These are phyloP conservation scores for Calycopis cecrops DNA, from an alignment of 1,140 invertebrate species.

Conservation along the genomic window DNA sequence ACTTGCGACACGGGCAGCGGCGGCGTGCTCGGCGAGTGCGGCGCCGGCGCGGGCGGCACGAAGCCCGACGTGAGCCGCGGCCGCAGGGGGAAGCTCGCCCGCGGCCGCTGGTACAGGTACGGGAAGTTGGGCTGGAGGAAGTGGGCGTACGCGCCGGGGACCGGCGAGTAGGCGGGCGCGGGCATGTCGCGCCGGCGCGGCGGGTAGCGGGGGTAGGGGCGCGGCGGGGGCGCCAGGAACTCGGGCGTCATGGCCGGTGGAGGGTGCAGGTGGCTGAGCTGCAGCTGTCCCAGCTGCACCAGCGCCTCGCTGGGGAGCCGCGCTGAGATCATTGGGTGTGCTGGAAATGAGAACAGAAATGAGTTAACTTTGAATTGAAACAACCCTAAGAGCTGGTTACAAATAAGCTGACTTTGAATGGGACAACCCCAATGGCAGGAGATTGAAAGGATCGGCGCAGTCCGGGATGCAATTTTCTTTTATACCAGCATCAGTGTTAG, in stretches of 20 bases:
- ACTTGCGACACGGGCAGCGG: slow-evolving; percentile 46
- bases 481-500: neutral
- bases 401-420: neutral
- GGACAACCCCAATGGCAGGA: neutral
- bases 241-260: slow-evolving; percentile 64
- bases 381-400: too few relatives aligned
- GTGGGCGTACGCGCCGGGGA: slow-evolving; percentile 49
- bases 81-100: slow-evolving; percentile 46
- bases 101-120: slow-evolving; percentile 49
- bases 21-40: slow-evolving; percentile 45
- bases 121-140: slow-evolving; percentile 54
- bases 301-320: slow-evolving; percentile 72
- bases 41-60: slow-evolving; percentile 54
- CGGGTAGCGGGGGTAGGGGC: slow-evolving; percentile 64
- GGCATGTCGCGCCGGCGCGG: slow-evolving; percentile 43
- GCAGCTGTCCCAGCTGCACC: slow-evolving; percentile 64
- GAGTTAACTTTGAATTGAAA: neutral
- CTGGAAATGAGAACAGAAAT: slow-evolving; percentile 36
- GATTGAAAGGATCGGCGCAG: too few relatives aligned
- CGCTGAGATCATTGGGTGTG: slow-evolving; percentile 72
- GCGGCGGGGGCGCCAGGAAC: slow-evolving; percentile 67
- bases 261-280: slow-evolving; percentile 58
- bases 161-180: slow-evolving; percentile 44
- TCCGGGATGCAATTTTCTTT: neutral
- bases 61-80: slow-evolving; percentile 53